phyloP scores from a whole-genome alignment of 1,140 invertebrate genomes.

The Ctenoplectra terminalis region DNA sequence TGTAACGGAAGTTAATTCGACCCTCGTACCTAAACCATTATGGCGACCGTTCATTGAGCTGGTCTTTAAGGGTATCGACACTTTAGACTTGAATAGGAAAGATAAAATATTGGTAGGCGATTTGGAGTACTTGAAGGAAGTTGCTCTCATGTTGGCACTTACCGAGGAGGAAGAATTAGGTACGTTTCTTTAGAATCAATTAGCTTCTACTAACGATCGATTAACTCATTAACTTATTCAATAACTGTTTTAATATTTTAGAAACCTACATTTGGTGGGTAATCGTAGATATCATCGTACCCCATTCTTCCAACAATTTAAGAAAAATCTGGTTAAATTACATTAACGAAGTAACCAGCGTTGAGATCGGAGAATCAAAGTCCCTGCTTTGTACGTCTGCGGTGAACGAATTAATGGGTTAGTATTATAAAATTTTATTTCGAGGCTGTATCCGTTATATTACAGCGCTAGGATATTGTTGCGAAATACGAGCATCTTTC shows the following conservation, averaged over 20 bases:
- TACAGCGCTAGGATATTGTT: too few relatives aligned
- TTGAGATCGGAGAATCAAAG: constrained; percentile 80
- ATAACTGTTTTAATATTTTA: constrained; percentile 49
- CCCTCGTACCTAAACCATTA: constrained; percentile 81
- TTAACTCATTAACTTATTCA: neutral
- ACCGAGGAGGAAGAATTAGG: constrained; percentile 83
- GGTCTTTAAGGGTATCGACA: constrained; percentile 84
- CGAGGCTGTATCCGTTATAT: neutral
- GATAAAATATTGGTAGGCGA: constrained; percentile 86
- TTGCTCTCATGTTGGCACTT: constrained; percentile 84
- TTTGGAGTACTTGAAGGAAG: constrained; percentile 85
- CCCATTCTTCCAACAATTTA: constrained; percentile 85
- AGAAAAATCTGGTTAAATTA: constrained; percentile 77
- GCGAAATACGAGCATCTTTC: neutral
- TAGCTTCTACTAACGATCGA: neutral
- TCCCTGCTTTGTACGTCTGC: constrained; percentile 86
- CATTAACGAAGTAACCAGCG: constrained; percentile 74
- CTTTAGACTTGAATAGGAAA: constrained; percentile 82
- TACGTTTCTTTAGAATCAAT: constrained; percentile 36
- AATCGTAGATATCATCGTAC: constrained; percentile 86
- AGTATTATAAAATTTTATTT: constrained; percentile 71
- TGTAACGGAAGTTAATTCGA: constrained; percentile 81
- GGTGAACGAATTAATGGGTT: constrained; percentile 87
- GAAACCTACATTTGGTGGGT: constrained; percentile 88
- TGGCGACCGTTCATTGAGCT: constrained; percentile 86